Evolutionary conservation across 2,888 invertebrate species (phyloP), one percentile per base, ranked within the genome.

Genomic region (Mesopsocus fuscifrons): DNA sequence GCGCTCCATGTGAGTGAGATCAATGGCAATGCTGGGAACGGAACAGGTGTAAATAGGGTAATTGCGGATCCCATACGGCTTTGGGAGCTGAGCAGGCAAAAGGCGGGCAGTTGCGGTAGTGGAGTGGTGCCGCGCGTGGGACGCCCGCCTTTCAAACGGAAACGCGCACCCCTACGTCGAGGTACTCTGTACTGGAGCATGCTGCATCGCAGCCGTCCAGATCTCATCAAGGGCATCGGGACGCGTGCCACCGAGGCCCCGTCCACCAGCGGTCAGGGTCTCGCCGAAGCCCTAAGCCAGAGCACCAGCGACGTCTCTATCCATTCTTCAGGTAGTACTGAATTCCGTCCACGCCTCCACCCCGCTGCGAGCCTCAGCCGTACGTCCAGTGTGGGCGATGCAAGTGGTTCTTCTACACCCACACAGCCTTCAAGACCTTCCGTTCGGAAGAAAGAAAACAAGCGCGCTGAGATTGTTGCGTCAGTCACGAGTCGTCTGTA

Each of bases 401-500:
- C 18, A n/a, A 38, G 38, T 21, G 38, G 38, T 15, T 38, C 38
- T 38, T 38, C 38, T 16, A 38, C 38, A 5, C 38, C 38, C 9
- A 38, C 20, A 3, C 38, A 38, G 20, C 6, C 20, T 21, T 20
- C 16, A 4, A 38, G 20, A 11, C 17, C 21, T 3, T 8, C 15
- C 15, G 38, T 18, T 3, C 32, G 33, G 8, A 47, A 45, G 43
- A 49, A 48, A 26, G 49, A 49, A 15, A 46, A 38, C 13, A 41
- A 46, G 13, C 42, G 48, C 15, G 71, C 76, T 16, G 73, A 76
- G 58, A 76, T 77, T 41, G 74, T 78, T 2, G 75, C 77, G 3
- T 75, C 76, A 0, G 78, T 78, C 2, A 78, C 78, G 2, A 70
- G 72, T 50, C 62, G 77, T 50, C 59, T 78, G 11, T 78, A 77